These are phyloP conservation scores for Craseonycteris thonglongyai DNA, from an alignment of 2,113 vertebrate species.

Conservation along the genomic window DNA sequence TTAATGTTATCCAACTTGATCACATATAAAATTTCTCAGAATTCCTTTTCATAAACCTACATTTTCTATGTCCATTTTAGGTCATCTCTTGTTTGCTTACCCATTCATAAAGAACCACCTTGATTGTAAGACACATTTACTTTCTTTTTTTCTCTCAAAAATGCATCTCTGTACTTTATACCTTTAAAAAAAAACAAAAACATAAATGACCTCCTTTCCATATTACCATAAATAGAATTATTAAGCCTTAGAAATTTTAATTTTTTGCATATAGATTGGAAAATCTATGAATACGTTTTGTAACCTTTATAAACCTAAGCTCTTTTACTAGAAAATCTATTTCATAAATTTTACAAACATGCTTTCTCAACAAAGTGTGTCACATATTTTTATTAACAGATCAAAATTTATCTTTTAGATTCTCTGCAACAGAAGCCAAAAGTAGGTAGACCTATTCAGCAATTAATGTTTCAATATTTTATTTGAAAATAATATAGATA, in stretches of 20 bases:
- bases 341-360: neutral
- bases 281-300: no score
- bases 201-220: neutral
- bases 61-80: neutral
- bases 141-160: neutral
- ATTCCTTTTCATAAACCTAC: neutral
- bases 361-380: neutral
- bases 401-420: neutral
- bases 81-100: neutral
- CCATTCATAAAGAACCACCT: neutral
- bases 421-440: neutral
- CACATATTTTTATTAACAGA: neutral
- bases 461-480: neutral
- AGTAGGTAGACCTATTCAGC: neutral
- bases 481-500: neutral
- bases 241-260: neutral
- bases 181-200: no score
- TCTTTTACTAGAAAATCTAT: neutral
- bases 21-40: no score
- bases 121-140: neutral
- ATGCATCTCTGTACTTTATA: neutral
- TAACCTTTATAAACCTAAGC: no score
- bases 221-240: neutral
- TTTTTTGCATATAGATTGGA: neutral
- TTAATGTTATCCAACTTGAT: no score